Conservation (phyloP, 2,797 vertebrate genomes). For the Cyclopterus lumpus region DNA sequence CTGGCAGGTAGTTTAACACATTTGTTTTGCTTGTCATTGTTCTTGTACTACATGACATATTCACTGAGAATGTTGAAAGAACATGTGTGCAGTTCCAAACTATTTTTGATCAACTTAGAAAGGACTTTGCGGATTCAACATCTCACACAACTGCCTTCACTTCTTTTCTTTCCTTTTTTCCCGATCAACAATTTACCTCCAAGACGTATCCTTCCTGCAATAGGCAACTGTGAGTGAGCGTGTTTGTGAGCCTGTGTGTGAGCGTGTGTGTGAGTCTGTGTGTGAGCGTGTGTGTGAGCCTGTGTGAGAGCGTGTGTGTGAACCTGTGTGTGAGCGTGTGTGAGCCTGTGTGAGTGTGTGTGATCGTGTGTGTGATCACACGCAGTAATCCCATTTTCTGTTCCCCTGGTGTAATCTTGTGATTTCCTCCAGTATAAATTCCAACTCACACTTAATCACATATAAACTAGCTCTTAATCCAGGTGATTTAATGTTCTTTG, state of each 20-base stretch:
- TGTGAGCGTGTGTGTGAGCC: background rate
- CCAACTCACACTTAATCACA: constrained; percentile 62
- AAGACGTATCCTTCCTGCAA: constrained; percentile 4
- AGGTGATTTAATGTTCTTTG: constrained; percentile 61
- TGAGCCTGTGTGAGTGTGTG: too few relatives aligned
- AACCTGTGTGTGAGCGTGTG: too few relatives aligned
- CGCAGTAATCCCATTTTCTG: constrained; percentile 40
- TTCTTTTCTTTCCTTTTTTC: constrained; percentile 8
- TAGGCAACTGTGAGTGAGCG: background rate
- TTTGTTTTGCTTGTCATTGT: background rate
- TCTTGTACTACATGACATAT: background rate
- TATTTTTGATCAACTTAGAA: constrained; percentile 3
- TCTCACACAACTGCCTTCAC: background rate
- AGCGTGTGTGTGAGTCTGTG: background rate
- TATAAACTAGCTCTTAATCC: constrained; percentile 61
- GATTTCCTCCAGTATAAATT: constrained; percentile 53
- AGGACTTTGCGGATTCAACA: background rate
- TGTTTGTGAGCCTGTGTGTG: too few relatives aligned
- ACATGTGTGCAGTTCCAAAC: background rate
- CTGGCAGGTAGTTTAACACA: background rate
- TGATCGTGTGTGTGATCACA: background rate
- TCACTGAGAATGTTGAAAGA: background rate
- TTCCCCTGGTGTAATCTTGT: constrained; percentile 62
- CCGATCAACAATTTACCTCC: constrained; percentile 3
- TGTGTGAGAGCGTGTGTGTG: too few relatives aligned